phyloP scores from a whole-genome alignment of 2,113 vertebrate genomes.

The Aspidoscelis tigris region DNA sequence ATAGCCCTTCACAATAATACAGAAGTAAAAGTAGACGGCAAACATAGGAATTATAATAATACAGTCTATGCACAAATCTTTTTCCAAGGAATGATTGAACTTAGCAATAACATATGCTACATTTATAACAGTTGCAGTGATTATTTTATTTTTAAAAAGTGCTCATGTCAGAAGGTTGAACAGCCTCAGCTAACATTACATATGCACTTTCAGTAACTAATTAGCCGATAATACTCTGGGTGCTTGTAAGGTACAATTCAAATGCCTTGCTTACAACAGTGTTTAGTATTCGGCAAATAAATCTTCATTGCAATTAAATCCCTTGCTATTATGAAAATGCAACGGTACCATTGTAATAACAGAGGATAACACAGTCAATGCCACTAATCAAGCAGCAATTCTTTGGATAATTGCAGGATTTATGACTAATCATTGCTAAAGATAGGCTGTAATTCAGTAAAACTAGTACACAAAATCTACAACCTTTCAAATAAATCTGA shows the following conservation, averaged over 20 bases:
- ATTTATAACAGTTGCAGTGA: conserved; percentile 34
- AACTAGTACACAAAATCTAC: conserved; percentile 63
- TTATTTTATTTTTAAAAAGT: conserved; percentile 53
- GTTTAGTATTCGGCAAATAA: conserved; percentile 72
- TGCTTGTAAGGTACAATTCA: conserved; percentile 59
- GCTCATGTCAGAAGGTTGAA: conserved; percentile 40
- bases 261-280: conserved; percentile 61
- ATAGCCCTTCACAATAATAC: neutral
- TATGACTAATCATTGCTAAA: conserved; percentile 65
- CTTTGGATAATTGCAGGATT: conserved; percentile 69
- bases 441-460: conserved; percentile 46
- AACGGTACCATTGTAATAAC: conserved; percentile 67
- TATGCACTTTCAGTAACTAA: conserved; percentile 60
- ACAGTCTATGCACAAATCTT: conserved; percentile 28
- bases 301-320: conserved; percentile 70
- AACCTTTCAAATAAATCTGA: conserved; percentile 70
- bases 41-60: too few species aligned
- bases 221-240: conserved; percentile 65
- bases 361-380: conserved; percentile 65
- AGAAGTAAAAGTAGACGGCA: too few species aligned
- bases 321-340: conserved; percentile 70
- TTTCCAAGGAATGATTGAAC: conserved; percentile 57
- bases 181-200: conserved; percentile 46
- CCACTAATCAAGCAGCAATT: conserved; percentile 66
- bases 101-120: conserved; percentile 35